These are phyloP conservation scores for Latrodectus geometricus DNA, from an alignment of 1,140 invertebrate genomes.

Conservation along the genomic window DNA sequence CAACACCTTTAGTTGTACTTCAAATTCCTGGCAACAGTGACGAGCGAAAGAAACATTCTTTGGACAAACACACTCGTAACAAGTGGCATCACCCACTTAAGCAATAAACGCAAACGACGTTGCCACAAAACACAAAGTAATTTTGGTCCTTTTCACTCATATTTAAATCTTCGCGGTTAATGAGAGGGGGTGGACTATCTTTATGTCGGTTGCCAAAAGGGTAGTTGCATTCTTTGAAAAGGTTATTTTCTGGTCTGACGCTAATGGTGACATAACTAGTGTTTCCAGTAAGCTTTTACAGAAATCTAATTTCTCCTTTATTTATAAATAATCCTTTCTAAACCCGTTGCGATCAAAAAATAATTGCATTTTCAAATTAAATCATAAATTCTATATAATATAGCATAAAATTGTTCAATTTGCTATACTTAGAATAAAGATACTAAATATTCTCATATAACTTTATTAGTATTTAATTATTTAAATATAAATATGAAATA, in stretches of 20 bases:
- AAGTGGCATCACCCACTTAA: conserved; percentile 12
- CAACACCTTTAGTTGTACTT: background rate
- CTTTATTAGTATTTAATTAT: too few relatives aligned
- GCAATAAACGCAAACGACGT: background rate
- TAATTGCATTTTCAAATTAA: background rate
- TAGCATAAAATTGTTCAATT: too few relatives aligned
- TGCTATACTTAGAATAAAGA: too few relatives aligned
- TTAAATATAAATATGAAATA: too few relatives aligned
- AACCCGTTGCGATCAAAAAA: too few relatives aligned
- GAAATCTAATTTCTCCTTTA: too few relatives aligned
- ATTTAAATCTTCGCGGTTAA: conserved; percentile 25
- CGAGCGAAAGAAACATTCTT: conserved; percentile 30
- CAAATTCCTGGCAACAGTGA: background rate
- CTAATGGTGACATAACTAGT: conserved; percentile 1
- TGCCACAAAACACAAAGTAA: conserved; percentile 32
- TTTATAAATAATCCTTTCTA: too few relatives aligned
- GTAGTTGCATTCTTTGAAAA: background rate
- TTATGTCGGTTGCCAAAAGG: background rate
- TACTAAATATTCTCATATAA: too few relatives aligned
- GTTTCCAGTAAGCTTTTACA: background rate
- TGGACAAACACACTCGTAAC: conserved; percentile 3
- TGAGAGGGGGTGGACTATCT: background rate
- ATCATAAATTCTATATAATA: background rate
- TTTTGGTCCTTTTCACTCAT: conserved; percentile 9
- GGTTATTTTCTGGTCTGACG: conserved; percentile 2